A percentile compares a stretch with the other conserved stretches of the same genome.
Evolutionary conservation across 2,113 vertebrate species (phyloP).

Genomic region (Mesocricetus auratus): DNA sequence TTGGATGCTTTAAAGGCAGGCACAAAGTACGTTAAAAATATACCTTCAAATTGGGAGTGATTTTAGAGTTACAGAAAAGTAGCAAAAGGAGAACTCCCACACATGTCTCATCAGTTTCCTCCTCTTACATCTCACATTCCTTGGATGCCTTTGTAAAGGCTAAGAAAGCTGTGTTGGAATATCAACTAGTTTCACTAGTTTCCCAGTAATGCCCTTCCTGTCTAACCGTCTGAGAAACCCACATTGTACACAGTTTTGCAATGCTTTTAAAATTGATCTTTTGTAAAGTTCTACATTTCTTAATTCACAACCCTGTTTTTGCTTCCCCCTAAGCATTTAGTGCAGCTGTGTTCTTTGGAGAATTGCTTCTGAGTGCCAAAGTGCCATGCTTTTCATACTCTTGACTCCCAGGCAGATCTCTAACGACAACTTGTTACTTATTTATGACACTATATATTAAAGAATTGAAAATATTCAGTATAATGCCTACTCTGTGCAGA

Average conservation of each 20-base stretch:
- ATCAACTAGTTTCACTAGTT: not conserved
- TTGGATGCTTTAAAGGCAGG: not conserved
- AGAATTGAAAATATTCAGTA: constrained; percentile 78
- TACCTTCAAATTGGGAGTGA: constrained; percentile 11
- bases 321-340: not conserved
- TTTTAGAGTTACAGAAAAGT: constrained; percentile 29
- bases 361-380: constrained; percentile 29
- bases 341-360: constrained; percentile 40
- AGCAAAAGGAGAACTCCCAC: not conserved
- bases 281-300: constrained; percentile 45
- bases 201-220: not conserved
- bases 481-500: constrained; percentile 77
- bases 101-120: not conserved
- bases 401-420: constrained; percentile 51
- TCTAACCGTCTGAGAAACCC: not conserved
- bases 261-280: constrained; percentile 22
- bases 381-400: constrained; percentile 47
- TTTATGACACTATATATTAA: constrained; percentile 77
- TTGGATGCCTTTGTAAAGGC: not conserved
- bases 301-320: constrained; percentile 13
- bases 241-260: not conserved
- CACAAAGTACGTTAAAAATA: not conserved
- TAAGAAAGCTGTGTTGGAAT: not conserved
- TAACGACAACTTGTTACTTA: constrained; percentile 67
- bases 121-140: not conserved